Conservation (phyloP, 2,797 vertebrate genomes). For the Chromobotia macracanthus region DNA sequence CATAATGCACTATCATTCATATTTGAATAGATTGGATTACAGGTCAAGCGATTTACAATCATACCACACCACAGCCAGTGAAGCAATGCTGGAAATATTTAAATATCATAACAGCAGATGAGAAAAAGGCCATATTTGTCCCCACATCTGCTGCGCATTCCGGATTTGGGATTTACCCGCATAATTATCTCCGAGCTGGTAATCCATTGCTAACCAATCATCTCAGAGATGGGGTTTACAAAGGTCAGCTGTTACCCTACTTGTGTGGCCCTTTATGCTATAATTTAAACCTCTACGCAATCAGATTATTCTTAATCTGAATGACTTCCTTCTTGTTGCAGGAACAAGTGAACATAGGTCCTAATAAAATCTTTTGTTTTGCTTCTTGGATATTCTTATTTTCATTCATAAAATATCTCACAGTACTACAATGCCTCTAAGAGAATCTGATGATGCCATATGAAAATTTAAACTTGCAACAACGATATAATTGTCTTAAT, state of each 20-base stretch:
- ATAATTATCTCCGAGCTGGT: slow-evolving; percentile 83
- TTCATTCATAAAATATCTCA: slow-evolving; percentile 12
- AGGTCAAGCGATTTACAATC: slow-evolving; percentile 43
- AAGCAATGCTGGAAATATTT: slow-evolving; percentile 45
- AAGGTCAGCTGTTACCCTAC: slow-evolving; percentile 78
- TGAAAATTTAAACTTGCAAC: background rate
- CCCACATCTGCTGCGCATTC: slow-evolving; percentile 79
- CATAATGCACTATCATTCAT: slow-evolving; percentile 40
- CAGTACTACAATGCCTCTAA: background rate
- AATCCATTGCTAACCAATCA: slow-evolving; percentile 82
- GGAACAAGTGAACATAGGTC: slow-evolving; percentile 60
- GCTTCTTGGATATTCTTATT: slow-evolving; percentile 6
- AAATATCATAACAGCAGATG: slow-evolving; percentile 56
- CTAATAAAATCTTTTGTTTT: background rate
- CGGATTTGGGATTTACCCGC: slow-evolving; percentile 81
- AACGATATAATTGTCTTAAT: no score
- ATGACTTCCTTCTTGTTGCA: slow-evolving; percentile 76
- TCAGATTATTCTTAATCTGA: slow-evolving; percentile 86
- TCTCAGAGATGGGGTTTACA: slow-evolving; percentile 80
- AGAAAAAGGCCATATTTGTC: slow-evolving; percentile 69
- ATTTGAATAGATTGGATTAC: slow-evolving; percentile 52
- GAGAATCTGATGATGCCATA: background rate
- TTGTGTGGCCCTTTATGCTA: slow-evolving; percentile 77
- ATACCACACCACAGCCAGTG: slow-evolving; percentile 28
- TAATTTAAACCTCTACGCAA: slow-evolving; percentile 80